These are phyloP conservation scores for Campoplex nolae DNA, from an alignment of 2,888 invertebrate species.

Conservation along the genomic window DNA sequence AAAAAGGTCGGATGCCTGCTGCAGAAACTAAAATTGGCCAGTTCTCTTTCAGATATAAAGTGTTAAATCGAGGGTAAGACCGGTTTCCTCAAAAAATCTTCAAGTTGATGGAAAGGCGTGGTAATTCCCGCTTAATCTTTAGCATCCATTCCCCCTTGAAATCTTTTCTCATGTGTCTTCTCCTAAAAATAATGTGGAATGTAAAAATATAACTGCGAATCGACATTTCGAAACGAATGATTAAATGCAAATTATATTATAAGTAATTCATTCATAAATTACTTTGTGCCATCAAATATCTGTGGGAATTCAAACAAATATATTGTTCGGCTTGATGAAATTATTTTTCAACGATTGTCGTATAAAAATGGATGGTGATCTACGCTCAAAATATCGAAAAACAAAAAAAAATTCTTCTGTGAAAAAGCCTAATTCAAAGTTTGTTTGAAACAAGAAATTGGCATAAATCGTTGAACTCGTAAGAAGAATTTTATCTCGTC, in stretches of 20 bases:
- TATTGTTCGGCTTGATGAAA: background rate
- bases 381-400: background rate
- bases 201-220: background rate
- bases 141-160: slow-evolving; percentile 40
- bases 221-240: background rate
- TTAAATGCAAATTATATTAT: background rate
- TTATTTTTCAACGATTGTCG: too few species aligned
- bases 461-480: slow-evolving; percentile 4
- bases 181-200: background rate
- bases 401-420: background rate
- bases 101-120: slow-evolving; percentile 57
- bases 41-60: slow-evolving; percentile 17
- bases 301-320: background rate
- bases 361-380: too few species aligned
- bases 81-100: slow-evolving; percentile 26
- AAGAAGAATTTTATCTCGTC: slow-evolving; percentile 8
- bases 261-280: background rate
- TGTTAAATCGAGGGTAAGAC: background rate
- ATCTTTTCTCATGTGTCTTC: background rate
- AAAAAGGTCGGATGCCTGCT: slow-evolving; percentile 10
- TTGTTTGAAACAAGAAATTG: slow-evolving; percentile 1
- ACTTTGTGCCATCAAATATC: background rate
- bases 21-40: slow-evolving; percentile 17
- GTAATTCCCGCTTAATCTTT: slow-evolving; percentile 57
- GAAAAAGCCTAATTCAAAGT: background rate